A percentile compares a stretch with the other conserved stretches of the same genome.
Evolutionary conservation across 2,888 invertebrate species (phyloP).

Genomic region (Minunthozetes semirufus): DNA sequence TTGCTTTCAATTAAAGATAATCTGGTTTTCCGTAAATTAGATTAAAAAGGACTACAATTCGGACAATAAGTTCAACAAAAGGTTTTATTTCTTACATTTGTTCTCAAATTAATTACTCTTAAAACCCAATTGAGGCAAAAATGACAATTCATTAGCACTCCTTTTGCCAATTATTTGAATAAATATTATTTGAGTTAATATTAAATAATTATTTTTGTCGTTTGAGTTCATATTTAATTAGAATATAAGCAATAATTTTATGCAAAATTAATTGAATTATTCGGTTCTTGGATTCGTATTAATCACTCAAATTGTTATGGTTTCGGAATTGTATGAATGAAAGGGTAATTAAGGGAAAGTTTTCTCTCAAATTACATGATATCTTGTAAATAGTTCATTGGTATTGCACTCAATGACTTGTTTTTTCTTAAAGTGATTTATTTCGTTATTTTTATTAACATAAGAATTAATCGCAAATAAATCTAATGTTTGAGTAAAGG

Average conservation of each 20-base stretch:
- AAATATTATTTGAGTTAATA: background rate
- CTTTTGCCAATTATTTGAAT: background rate
- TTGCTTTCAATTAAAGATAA: background rate
- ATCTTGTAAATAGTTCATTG: too few relatives aligned
- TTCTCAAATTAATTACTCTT: background rate
- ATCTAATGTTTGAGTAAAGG: too few relatives aligned
- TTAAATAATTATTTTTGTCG: background rate
- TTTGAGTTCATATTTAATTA: background rate
- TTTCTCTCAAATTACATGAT: too few relatives aligned
- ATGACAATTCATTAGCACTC: background rate
- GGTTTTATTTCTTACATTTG: background rate
- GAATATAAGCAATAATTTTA: background rate
- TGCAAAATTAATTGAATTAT: background rate
- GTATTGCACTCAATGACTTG: too few relatives aligned
- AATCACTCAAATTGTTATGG: background rate
- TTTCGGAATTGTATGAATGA: background rate
- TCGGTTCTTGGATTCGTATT: background rate
- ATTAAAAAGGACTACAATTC: background rate
- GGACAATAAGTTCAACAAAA: slow-evolving; percentile 5
- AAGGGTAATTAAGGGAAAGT: background rate
- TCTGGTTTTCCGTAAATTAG: background rate
- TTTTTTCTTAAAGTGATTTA: too few relatives aligned
- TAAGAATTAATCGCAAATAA: too few relatives aligned
- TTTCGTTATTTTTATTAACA: too few relatives aligned
- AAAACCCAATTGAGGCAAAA: background rate